Base-by-base conservation (phyloP, 2,113 vertebrate species). In the Lycaon pictus region DNA sequence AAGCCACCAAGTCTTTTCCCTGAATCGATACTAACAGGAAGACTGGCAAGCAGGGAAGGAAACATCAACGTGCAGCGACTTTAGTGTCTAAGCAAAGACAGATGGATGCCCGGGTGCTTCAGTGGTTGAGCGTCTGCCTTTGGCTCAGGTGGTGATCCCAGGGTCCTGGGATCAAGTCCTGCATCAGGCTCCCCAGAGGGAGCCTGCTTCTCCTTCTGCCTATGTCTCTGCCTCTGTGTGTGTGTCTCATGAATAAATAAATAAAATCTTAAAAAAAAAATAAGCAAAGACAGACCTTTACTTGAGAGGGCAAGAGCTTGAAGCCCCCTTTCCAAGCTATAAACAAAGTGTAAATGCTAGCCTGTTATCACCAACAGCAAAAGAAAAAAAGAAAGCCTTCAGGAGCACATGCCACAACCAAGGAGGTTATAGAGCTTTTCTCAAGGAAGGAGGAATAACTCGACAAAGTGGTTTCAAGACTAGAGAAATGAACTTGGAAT, bases 11-110 rank as follows among this genome's bases (percentile, higher is more conserved):
- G 48, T 23, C 37, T 67, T 67, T 95, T 29, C 82, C 82, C 80
- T 88, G 84, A 80, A 88, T 95, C 86, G 43, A 88, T 74, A 88
- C 58, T 29, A 96, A 97, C 84, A 92, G 93, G 96, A 97, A 93
- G 92, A 92, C 35, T 12, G 56, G 65, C 48, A 96, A 87, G 79
- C 90, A 92, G 69, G 35, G 95, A 85, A 76, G 16, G 51, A n/a
- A 88, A 67, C 25, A 22, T 85, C 85, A 72, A 32, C n/a, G 13
- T 7, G 4, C 53, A 58, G 32, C 1, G 25, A 7, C 13, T 4
- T 25, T 29, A n/a, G 53, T 23, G 62, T 22, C 63, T 51, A 86
- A 88, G 43, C 23, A 72, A 58, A 86, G 0, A 22, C 86, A 86
- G 63, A 32, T 6, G 6, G 43, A 43, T 43, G 43, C 5, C 43